Percentiles rank a stretch among this genome's conserved stretches.
phyloP scores from a whole-genome alignment of 2,113 vertebrate species.

The Henicopernis longicauda region DNA sequence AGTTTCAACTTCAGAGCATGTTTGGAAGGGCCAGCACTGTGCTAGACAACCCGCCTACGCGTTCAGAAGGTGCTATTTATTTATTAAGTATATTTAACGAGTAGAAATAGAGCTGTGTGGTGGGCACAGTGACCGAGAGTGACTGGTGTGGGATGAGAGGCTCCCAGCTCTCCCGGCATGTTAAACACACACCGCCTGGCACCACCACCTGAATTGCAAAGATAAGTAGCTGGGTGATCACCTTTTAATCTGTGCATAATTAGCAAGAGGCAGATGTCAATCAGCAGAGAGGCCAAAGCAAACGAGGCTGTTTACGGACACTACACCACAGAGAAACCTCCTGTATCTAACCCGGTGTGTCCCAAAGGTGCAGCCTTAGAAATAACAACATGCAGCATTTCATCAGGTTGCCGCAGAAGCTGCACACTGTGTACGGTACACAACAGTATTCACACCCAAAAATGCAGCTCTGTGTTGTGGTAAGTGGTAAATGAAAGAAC shows the following conservation, averaged over 20 bases:
- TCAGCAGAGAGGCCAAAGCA: background rate
- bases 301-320: background rate
- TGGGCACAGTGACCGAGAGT: background rate
- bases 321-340: background rate
- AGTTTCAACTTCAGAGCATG: background rate
- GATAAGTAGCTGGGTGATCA: constrained; percentile 2
- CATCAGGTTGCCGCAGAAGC: background rate
- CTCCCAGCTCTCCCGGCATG: background rate
- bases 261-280: constrained; percentile 20
- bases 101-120: constrained; percentile 30
- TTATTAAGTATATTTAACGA: constrained; percentile 6
- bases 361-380: background rate
- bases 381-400: background rate
- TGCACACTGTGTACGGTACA: rapidly evolving
- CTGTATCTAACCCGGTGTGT: background rate
- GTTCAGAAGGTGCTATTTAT: constrained; percentile 42
- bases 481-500: background rate
- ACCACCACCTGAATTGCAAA: background rate
- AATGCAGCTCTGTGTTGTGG: background rate
- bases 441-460: background rate
- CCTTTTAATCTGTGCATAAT: background rate
- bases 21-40: background rate
- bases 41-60: background rate
- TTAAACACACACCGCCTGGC: background rate
- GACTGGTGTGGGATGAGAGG: background rate